Percentiles rank a stretch among this genome's conserved stretches.
Evolutionary conservation across 2,113 vertebrate species (phyloP).

Genomic region (Macaca mulatta): DNA sequence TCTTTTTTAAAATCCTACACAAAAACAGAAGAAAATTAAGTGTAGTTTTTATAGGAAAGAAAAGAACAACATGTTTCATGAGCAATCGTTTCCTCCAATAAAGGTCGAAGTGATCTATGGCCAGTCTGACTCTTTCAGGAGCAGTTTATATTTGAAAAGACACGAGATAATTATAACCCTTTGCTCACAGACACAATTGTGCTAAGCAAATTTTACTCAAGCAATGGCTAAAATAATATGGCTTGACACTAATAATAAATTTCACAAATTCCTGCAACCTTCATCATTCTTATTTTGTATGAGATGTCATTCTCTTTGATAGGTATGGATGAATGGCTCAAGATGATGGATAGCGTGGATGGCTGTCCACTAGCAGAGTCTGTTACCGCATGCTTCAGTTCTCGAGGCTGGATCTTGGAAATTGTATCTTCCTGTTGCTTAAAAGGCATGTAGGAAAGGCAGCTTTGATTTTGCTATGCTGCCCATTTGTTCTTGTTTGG

Average conservation of each 20-base stretch:
- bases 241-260: slow-evolving; percentile 80
- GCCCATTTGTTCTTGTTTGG: neutral
- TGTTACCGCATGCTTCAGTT: slow-evolving; percentile 28
- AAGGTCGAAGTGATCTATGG: neutral
- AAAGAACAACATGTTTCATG: neutral
- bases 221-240: slow-evolving; percentile 71
- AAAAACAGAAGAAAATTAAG: neutral
- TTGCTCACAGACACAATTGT: slow-evolving; percentile 62
- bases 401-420: slow-evolving; percentile 54
- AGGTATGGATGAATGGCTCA: slow-evolving; percentile 65
- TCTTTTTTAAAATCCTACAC: neutral
- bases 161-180: slow-evolving; percentile 62
- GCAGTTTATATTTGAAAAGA: slow-evolving; percentile 44
- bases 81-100: slow-evolving; percentile 2
- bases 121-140: neutral
- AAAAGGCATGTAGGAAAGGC: neutral
- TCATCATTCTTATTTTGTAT: slow-evolving; percentile 80
- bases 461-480: slow-evolving; percentile 21
- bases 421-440: slow-evolving; percentile 50
- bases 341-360: slow-evolving; percentile 52
- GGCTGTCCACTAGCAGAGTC: slow-evolving; percentile 60
- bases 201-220: slow-evolving; percentile 79
- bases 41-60: neutral
- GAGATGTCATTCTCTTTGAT: slow-evolving; percentile 78
- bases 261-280: slow-evolving; percentile 68